Evolutionary conservation across 2,888 invertebrate genomes (phyloP), one percentile per base, ranked within the genome.

Genomic region (Oscheius sp.): DNA sequence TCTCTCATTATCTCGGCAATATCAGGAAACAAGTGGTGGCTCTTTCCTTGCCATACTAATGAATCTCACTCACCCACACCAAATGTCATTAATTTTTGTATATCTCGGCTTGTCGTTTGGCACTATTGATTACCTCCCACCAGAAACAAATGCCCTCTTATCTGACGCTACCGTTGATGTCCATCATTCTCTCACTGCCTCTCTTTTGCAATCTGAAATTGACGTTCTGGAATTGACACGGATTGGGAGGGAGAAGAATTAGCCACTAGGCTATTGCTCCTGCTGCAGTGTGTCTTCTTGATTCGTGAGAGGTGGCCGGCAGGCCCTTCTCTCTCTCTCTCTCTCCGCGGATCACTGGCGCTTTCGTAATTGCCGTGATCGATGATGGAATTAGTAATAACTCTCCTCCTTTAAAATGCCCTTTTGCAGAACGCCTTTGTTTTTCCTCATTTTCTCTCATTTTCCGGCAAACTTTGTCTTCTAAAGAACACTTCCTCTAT

Each of bases 321-420:
- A 60, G 60, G 7, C 42, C 42, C 42, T 42, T 42, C 42, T 42
- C 60, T 13, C 48, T 5, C 53, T 42, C 42, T 42, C 60, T 13
- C 48, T 5, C 53, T 9, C 68, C n/a, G 68, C 68, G 68, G 68
- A 68, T 68, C 68, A 68, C 68, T 68, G 68, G 68, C 68, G 68
- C 68, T 68, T 68, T 68, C 68, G 55, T 68, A 68, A 68, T 68
- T 68, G 68, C 68, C 55, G 68, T 68, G 68, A 68, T 68, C 68
- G 68, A 68, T 68, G 68, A 68, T 68, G 68, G 68, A 68, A 68
- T 68, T 68, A 68, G 68, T 68, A 55, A 68, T 68, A 68, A 53
- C 68, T 68, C 68, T 68, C 42, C 42, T 42, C 42, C 7, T 42
- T 42, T 42, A 42, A 42, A 42, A 42, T 42, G 7, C 4, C 42